A percentile compares a stretch with the other conserved stretches of the same genome.
These are phyloP conservation scores for Fregata magnificens DNA, from an alignment of 2,113 vertebrate species.

Conservation along the genomic window DNA sequence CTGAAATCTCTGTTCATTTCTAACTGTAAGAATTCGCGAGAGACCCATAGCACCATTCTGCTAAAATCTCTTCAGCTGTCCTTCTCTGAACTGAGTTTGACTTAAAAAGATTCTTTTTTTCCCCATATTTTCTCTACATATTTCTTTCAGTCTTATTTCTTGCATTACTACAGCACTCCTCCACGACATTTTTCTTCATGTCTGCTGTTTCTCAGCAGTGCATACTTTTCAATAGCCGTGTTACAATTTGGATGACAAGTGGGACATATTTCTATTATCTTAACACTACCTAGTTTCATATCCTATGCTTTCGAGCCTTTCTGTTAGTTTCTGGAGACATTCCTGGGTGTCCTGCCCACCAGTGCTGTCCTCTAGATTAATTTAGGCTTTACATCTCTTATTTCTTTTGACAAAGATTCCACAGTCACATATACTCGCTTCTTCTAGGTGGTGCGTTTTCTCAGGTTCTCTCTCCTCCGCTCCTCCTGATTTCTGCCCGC, in stretches of 20 bases:
- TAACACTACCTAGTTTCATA: background rate
- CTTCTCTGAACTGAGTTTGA: background rate
- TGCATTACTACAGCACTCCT: background rate
- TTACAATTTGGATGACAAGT: background rate
- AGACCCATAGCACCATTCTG: background rate
- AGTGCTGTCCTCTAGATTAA: background rate
- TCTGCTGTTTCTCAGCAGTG: background rate
- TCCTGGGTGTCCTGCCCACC: background rate
- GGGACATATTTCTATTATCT: background rate
- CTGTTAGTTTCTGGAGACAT: background rate
- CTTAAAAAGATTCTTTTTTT: background rate
- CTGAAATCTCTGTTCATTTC: background rate
- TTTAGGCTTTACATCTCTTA: background rate
- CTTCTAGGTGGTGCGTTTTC: background rate
- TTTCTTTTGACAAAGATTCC: background rate
- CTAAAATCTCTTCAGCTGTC: background rate
- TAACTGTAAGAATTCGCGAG: background rate
- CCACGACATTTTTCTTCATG: background rate
- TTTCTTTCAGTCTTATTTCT: background rate
- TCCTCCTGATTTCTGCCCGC: background rate
- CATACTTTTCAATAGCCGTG: background rate
- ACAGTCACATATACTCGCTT: background rate
- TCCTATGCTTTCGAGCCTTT: background rate
- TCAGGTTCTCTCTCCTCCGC: background rate
- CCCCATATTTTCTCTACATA: background rate